Base-by-base conservation (phyloP, 2,113 vertebrate genomes). In the Athene noctua region DNA sequence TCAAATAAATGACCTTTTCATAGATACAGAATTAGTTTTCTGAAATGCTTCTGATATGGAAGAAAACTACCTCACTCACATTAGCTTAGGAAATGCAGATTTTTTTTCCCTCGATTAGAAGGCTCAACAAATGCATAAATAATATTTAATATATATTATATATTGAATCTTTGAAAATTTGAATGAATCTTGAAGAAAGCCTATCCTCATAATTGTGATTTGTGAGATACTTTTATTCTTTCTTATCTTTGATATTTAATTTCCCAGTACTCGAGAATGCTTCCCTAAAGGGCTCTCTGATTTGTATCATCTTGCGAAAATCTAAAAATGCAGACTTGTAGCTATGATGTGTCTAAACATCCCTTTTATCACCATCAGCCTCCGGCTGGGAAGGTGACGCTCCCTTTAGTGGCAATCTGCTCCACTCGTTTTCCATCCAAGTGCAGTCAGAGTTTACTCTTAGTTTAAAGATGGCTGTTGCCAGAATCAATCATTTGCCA, bases 271-370 rank as follows among this genome's bases (percentile, higher is more conserved):
- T 92, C 93, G 84, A 81, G 54, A 97, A 84, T 61, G 46, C 13
- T 97, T 94, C 80, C 92, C 95, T 78, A 94, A 96, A 98, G 88
- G 66, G 91, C 59, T 44, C 94, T 94, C 80, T 97, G 98, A 97
- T 97, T 97, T 97, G 84, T 97, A 94, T 94, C 95, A 68, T 78
- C 81, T 97, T 42, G 20, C 88, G 79, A 95, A 90, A 97, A 95
- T 92, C 86, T 91, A 25, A 86, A 92, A 93, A 54, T 3, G 1
- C 49, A 94, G 86, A 77, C 89, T 94, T 95, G 71, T 85, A 77
- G 42, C 90, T 97, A 5, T 90, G 92, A 91, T 95, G 96, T 97
- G 87, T 86, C 70, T 95, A 92, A 96, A 97, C 74, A 92, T 94
- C 82, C 88, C 92, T 97, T 97, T 97, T 87, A 97, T 96, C 92